Evolutionary conservation across 2,888 invertebrate species (phyloP).

Genomic region (Plebejus melissa): DNA sequence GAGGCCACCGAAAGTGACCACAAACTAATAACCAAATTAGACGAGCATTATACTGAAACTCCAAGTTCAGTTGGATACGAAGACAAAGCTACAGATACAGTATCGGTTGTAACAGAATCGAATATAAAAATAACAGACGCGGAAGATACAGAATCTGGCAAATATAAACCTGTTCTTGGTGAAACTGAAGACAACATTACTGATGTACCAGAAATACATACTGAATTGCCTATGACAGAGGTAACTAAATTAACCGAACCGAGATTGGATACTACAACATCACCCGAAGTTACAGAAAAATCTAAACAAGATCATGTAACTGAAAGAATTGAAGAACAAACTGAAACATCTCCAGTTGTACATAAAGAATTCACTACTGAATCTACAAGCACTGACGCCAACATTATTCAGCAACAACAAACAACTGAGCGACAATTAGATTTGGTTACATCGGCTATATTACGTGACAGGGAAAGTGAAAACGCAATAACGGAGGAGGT

Average conservation of each 20-base stretch:
- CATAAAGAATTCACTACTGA: conserved; percentile 4
- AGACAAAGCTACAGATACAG: background rate
- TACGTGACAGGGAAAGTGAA: background rate
- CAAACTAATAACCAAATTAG: background rate
- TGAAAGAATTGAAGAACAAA: conserved; percentile 1
- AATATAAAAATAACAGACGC: conserved; percentile 20
- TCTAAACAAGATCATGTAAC: background rate
- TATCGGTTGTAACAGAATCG: conserved; percentile 13
- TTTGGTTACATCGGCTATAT: background rate
- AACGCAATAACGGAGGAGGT: background rate
- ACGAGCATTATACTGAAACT: background rate
- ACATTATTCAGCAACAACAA: conserved; percentile 28
- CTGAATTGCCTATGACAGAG: conserved; percentile 31
- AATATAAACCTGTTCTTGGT: conserved; percentile 15
- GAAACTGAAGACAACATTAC: conserved; percentile 29
- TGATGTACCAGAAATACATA: conserved; percentile 33
- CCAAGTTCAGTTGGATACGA: background rate
- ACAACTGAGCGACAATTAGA: conserved; percentile 1
- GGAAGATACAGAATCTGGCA: conserved; percentile 27
- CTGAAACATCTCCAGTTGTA: background rate
- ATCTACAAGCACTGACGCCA: conserved; percentile 23
- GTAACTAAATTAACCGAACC: conserved; percentile 19
- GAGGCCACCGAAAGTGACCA: background rate
- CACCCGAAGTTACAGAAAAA: conserved; percentile 8
- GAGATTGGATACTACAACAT: background rate